Percentiles rank a stretch among this genome's conserved stretches.
phyloP scores from a whole-genome alignment of 2,113 vertebrate genomes.

The Nasalis larvatus region DNA sequence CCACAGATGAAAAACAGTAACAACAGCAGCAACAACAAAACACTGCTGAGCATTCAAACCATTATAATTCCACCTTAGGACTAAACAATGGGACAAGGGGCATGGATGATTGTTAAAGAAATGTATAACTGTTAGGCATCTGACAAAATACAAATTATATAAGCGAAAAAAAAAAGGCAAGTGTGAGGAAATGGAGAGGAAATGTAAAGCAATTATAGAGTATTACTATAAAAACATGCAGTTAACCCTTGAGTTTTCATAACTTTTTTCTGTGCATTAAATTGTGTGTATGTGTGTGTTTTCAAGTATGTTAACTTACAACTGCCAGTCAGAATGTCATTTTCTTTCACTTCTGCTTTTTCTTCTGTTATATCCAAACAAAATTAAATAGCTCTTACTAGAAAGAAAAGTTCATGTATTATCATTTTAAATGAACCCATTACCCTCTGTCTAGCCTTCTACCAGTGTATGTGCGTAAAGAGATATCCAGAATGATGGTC shows the following conservation, averaged over 20 bases:
- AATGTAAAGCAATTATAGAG: neutral
- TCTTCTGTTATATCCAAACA: neutral
- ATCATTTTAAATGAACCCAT: neutral
- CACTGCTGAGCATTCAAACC: neutral
- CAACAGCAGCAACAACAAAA: neutral
- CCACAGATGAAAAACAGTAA: neutral
- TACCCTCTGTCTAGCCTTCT: neutral
- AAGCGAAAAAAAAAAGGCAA: neutral
- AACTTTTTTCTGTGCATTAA: neutral
- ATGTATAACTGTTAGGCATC: too few species aligned
- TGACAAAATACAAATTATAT: neutral
- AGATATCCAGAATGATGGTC: neutral
- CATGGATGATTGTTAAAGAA: neutral
- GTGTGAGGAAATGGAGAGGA: neutral
- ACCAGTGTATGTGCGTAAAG: neutral
- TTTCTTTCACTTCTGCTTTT: conserved; percentile 9
- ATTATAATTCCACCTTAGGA: neutral
- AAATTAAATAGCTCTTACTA: neutral
- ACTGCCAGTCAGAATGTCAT: neutral
- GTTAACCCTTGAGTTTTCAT: neutral
- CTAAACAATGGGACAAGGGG: neutral
- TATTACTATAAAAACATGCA: neutral
- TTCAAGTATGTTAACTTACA: neutral
- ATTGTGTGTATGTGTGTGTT: neutral
- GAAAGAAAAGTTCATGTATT: neutral